Conservation (phyloP, 1,140 invertebrate species). For the Euschistus heros region DNA sequence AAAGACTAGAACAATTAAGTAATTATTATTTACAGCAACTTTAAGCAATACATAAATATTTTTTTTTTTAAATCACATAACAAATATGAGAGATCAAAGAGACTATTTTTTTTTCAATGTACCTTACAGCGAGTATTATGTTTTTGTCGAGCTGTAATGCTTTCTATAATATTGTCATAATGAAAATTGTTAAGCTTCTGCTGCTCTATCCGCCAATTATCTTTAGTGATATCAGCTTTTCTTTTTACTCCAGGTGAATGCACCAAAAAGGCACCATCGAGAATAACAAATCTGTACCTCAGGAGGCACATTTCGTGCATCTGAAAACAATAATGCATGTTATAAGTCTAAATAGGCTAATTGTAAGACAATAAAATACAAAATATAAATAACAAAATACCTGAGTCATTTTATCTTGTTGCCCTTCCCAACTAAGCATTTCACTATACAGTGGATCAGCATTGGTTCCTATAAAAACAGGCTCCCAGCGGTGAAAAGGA, state of each 20-base stretch:
- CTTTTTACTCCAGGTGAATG: slow-evolving; percentile 61
- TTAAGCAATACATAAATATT: background rate
- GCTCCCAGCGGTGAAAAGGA: slow-evolving; percentile 69
- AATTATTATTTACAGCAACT: background rate
- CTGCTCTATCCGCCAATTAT: slow-evolving; percentile 18
- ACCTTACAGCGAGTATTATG: slow-evolving; percentile 67
- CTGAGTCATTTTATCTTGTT: slow-evolving; percentile 78
- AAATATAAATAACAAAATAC: slow-evolving; percentile 35
- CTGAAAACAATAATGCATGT: slow-evolving; percentile 37
- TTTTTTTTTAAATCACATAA: too few relatives aligned
- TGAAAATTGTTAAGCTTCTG: slow-evolving; percentile 23
- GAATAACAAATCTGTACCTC: slow-evolving; percentile 59
- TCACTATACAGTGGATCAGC: slow-evolving; percentile 71
- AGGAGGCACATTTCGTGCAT: slow-evolving; percentile 71
- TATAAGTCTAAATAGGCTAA: background rate
- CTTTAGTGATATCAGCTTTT: slow-evolving; percentile 17
- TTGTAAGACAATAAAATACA: background rate
- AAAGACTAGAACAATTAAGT: background rate
- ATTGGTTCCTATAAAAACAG: slow-evolving; percentile 68
- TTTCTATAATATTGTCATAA: slow-evolving; percentile 26
- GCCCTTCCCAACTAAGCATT: slow-evolving; percentile 67
- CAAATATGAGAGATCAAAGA: background rate
- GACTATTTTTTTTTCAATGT: slow-evolving; percentile 33
- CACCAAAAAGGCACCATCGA: slow-evolving; percentile 68
- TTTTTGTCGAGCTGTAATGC: slow-evolving; percentile 23